These are phyloP conservation scores for Myodes glareolus DNA, from an alignment of 2,113 vertebrate species.

Conservation along the genomic window DNA sequence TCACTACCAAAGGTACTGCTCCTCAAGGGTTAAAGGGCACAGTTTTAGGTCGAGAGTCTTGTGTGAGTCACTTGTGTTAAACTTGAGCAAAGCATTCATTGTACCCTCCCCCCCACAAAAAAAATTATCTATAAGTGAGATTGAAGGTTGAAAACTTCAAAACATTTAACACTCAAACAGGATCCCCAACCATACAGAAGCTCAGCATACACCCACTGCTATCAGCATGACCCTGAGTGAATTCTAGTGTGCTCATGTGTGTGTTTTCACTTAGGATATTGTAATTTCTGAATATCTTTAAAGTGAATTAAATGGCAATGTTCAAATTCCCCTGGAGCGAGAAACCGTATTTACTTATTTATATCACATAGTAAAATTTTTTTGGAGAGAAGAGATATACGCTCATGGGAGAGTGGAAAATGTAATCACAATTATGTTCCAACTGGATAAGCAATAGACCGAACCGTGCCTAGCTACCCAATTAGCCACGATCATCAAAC, in stretches of 20 bases:
- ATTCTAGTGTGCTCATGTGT: background rate
- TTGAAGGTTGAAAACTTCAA: background rate
- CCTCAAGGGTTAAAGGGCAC: background rate
- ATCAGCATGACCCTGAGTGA: background rate
- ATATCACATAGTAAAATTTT: background rate
- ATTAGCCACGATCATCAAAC: constrained; percentile 36
- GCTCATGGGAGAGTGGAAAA: background rate
- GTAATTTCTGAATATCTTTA: constrained; percentile 27
- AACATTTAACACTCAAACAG: background rate
- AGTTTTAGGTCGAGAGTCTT: background rate
- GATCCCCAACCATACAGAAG: background rate
- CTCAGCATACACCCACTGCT: background rate
- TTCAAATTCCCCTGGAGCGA: background rate
- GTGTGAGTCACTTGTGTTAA: background rate
- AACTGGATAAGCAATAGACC: constrained; percentile 30
- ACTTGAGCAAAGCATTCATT: background rate
- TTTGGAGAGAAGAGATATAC: constrained; percentile 12
- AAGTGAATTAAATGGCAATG: constrained; percentile 28
- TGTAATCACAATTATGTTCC: constrained; percentile 27
- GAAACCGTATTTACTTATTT: constrained; percentile 55
- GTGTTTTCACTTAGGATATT: background rate
- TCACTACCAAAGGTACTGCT: background rate
- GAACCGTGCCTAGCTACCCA: constrained; percentile 32
- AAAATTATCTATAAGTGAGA: background rate
- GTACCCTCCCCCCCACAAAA: background rate